Base-by-base conservation (phyloP, 2,797 vertebrate genomes). In the Pseudocheirus occidentalis region DNA sequence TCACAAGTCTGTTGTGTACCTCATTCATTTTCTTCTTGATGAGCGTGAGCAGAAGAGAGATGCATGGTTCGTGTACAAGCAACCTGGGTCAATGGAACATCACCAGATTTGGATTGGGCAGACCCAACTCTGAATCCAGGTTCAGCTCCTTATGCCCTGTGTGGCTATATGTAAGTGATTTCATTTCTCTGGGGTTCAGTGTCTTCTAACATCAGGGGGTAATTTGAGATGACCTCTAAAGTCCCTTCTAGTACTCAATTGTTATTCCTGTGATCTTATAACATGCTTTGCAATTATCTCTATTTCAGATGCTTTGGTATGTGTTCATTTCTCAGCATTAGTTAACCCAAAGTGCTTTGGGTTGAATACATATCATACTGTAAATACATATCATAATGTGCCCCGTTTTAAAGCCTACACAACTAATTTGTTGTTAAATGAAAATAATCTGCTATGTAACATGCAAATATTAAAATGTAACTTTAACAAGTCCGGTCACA, bases 381-480 rank as follows among this genome's bases (percentile, higher is more conserved):
- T 87, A 98, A 94, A 95, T 96, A 94, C 96, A 98, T 98, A 92
- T 97, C 92, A 93, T 98, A 98, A 94, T 92, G 54, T 95, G 97
- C 96, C 92, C 92, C 97, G 96, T 98, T 97, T 95, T 97, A 96
- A 96, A 97, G 97, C 97, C 92, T 81, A 94, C 55, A 95, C 18
- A 93, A 90, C 90, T 97, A 98, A 94, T 95, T 95, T 98, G 96
- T 98, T 98, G 91, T 97, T 92, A 98, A 97, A 96, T 94, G 97
- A 97, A 98, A 98, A 98, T 98, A 98, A 97, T 98, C 98, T 93
- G 97, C 93, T 96, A 96, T 94, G 94, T 93, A 98, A 97, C 97
- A 96, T 93, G 94, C 97, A 98, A 98, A 98, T 97, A 98, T 97
- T 98, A 98, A 98, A 98, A 98, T 97, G 96, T 96, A 97, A 97